A percentile compares a stretch with the other conserved stretches of the same genome.
Evolutionary conservation across 1,140 invertebrate genomes (phyloP).

Genomic region (Lepidurus packardi): DNA sequence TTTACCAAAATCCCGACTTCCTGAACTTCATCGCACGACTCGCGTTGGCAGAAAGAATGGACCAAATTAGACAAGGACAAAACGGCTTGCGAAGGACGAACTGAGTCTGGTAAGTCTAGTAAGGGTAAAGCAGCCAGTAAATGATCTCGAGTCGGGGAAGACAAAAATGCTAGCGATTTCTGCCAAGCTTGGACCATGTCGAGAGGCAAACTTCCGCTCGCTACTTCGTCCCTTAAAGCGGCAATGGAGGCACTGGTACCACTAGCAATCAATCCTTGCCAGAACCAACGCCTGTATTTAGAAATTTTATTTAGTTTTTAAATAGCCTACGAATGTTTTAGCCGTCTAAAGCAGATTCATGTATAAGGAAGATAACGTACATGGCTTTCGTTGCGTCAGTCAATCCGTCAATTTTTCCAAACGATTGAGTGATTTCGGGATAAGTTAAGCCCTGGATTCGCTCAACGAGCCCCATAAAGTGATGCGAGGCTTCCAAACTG

Average conservation of each 20-base stretch:
- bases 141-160: slow-evolving; percentile 28
- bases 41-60: neutral
- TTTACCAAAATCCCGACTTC: slow-evolving; percentile 25
- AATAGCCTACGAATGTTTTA: neutral
- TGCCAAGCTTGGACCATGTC: slow-evolving; percentile 23
- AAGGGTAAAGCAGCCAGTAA: slow-evolving; percentile 30
- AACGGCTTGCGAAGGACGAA: slow-evolving; percentile 1
- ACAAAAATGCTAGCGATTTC: slow-evolving; percentile 28
- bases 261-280: slow-evolving; percentile 75
- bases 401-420: slow-evolving; percentile 28
- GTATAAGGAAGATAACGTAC: slow-evolving; percentile 15
- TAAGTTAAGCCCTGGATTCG: slow-evolving; percentile 39
- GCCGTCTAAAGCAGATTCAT: neutral
- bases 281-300: slow-evolving; percentile 59
- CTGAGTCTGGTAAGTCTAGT: slow-evolving; percentile 20
- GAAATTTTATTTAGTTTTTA: slow-evolving; percentile 16
- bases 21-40: neutral
- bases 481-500: slow-evolving; percentile 41
- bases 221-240: slow-evolving; percentile 72
- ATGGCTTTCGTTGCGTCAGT: slow-evolving; percentile 32
- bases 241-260: slow-evolving; percentile 67
- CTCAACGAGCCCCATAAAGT: slow-evolving; percentile 45
- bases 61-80: slow-evolving; percentile 25
- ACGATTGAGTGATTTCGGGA: slow-evolving; percentile 35
- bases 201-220: slow-evolving; percentile 37